Evolutionary conservation across 2,888 invertebrate genomes (phyloP).

Genomic region (Catocala fraxini): DNA sequence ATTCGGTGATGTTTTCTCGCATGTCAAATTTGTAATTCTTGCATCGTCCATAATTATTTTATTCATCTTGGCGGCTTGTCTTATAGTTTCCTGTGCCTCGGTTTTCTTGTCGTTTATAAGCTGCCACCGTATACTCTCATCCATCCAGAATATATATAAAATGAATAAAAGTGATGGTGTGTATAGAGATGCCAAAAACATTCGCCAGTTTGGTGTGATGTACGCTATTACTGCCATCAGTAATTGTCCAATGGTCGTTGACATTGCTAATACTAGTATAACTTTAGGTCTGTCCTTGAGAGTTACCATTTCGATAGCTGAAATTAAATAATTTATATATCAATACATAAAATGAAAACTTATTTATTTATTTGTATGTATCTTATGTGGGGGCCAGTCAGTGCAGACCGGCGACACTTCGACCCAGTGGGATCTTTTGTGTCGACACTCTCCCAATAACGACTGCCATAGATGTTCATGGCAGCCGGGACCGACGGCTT

Average conservation of each 20-base stretch:
- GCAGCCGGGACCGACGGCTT: too few species aligned
- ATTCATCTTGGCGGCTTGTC: conserved; percentile 84
- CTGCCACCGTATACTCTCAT: conserved; percentile 92
- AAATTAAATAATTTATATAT: conserved; percentile 31
- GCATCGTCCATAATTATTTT: conserved; percentile 60
- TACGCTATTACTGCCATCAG: conserved; percentile 40
- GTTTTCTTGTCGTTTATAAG: conserved; percentile 89
- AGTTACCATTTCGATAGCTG: conserved; percentile 74
- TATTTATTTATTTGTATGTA: too few species aligned
- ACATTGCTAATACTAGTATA: conserved; percentile 35
- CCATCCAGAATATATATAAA: conserved; percentile 89
- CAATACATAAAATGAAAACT: too few species aligned
- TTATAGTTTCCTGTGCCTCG: conserved; percentile 87
- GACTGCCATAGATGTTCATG: too few species aligned
- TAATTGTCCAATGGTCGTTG: conserved; percentile 28
- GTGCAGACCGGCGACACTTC: too few species aligned
- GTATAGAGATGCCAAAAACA: conserved; percentile 89
- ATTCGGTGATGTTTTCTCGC: conserved; percentile 46
- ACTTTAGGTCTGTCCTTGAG: conserved; percentile 50
- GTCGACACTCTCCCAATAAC: too few species aligned
- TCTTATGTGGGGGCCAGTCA: too few species aligned
- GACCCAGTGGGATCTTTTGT: too few species aligned
- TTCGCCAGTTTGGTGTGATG: conserved; percentile 89
- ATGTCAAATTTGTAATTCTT: conserved; percentile 54
- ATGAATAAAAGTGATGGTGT: conserved; percentile 89